Evolutionary conservation across 1,140 invertebrate species (phyloP).

Genomic region (Eubasilissa regina): DNA sequence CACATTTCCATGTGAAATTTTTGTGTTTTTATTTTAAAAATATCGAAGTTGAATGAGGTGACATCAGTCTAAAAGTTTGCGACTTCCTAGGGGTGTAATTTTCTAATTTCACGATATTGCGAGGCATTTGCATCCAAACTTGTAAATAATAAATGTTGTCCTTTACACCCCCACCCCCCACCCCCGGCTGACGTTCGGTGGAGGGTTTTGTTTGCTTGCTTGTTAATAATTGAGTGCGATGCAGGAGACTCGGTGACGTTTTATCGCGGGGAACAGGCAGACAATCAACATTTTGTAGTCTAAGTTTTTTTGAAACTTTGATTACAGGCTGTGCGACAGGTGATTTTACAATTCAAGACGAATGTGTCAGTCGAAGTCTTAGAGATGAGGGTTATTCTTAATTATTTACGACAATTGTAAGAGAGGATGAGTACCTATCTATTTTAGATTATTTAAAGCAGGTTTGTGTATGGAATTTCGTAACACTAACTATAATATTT

Average conservation of each 20-base stretch:
- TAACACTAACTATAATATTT: too few relatives aligned
- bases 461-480: too few relatives aligned
- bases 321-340: neutral
- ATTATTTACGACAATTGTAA: too few relatives aligned
- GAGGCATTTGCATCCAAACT: slow-evolving; percentile 21
- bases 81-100: neutral
- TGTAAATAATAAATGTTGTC: slow-evolving; percentile 35
- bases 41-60: neutral
- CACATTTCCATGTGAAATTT: too few relatives aligned
- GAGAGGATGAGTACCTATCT: too few relatives aligned
- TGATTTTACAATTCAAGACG: neutral
- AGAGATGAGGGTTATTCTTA: too few relatives aligned
- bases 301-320: slow-evolving; percentile 8
- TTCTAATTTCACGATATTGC: slow-evolving; percentile 36
- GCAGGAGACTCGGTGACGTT: slow-evolving; percentile 3
- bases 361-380: too few relatives aligned
- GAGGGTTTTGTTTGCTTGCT: neutral
- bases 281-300: neutral
- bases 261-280: neutral
- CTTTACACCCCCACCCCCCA: neutral
- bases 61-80: slow-evolving; percentile 11
- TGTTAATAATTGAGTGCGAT: slow-evolving; percentile 31
- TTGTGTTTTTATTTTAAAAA: too few relatives aligned
- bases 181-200: neutral
- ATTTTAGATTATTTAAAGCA: too few relatives aligned